Evolutionary conservation across 2,113 vertebrate species (phyloP).

Genomic region (Caranx ignobilis): DNA sequence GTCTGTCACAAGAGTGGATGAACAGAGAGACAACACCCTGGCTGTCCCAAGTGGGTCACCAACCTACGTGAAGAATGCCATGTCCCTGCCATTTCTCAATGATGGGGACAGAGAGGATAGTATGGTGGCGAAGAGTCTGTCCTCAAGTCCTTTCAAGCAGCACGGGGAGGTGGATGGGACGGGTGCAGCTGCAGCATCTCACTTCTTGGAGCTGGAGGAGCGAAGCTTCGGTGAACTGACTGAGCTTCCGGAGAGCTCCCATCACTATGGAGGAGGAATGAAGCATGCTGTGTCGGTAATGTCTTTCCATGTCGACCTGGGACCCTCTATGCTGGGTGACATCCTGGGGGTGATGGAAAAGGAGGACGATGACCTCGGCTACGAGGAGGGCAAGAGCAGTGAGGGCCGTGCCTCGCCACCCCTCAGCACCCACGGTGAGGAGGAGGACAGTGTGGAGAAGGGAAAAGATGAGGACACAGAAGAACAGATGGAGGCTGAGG

Average conservation of each 20-base stretch:
- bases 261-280: slow-evolving; percentile 86
- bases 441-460: slow-evolving; percentile 49
- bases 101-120: slow-evolving; percentile 81
- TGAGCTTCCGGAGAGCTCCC: slow-evolving; percentile 86
- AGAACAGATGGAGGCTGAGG: slow-evolving; percentile 41
- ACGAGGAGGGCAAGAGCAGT: slow-evolving; percentile 84
- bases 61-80: slow-evolving; percentile 94
- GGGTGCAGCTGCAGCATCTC: slow-evolving; percentile 77
- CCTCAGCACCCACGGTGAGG: slow-evolving; percentile 62
- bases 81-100: slow-evolving; percentile 95
- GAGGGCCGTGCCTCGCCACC: slow-evolving; percentile 78
- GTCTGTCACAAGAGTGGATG: slow-evolving; percentile 92
- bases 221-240: slow-evolving; percentile 92
- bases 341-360: slow-evolving; percentile 97
- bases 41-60: slow-evolving; percentile 87
- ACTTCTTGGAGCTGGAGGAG: slow-evolving; percentile 86
- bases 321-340: slow-evolving; percentile 97
- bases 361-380: slow-evolving; percentile 88
- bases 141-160: slow-evolving; percentile 90
- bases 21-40: slow-evolving; percentile 84
- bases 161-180: slow-evolving; percentile 54
- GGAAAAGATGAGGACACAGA: slow-evolving; percentile 33
- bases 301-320: slow-evolving; percentile 98
- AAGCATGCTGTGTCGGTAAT: slow-evolving; percentile 96
- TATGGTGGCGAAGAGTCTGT: slow-evolving; percentile 89